Conservation (phyloP, 2,797 vertebrate species). For the Leontopithecus rosalia region DNA sequence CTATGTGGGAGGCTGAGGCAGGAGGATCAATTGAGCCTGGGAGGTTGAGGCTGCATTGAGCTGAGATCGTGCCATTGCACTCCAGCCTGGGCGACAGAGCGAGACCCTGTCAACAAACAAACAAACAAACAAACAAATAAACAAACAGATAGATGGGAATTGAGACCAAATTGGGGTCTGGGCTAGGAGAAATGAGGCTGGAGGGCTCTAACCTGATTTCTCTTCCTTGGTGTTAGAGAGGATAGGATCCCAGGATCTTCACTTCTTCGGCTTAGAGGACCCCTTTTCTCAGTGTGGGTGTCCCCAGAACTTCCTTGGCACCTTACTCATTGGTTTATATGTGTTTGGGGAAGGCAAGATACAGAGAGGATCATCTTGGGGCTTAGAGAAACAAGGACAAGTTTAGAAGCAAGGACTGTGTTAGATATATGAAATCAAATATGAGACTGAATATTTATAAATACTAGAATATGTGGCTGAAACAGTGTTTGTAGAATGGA, state of each 20-base stretch:
- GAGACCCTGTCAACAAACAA: background rate
- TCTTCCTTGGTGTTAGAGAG: conserved; percentile 42
- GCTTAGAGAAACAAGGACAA: conserved; percentile 5
- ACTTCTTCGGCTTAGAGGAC: background rate
- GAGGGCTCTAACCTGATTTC: background rate
- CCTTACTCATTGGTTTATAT: background rate
- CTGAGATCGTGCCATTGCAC: background rate
- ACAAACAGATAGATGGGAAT: background rate
- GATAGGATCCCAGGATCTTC: background rate
- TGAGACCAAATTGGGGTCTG: background rate
- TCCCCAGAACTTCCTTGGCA: background rate
- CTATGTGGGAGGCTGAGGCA: background rate
- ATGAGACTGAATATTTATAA: background rate
- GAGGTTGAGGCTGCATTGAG: background rate
- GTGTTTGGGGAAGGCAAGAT: conserved; percentile 32
- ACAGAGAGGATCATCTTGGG: background rate
- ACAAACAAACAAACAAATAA: background rate
- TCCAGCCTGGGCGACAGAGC: background rate
- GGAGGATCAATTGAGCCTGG: background rate
- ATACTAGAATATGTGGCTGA: background rate
- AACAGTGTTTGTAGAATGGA: conserved; percentile 27
- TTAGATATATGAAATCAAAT: conserved; percentile 32
- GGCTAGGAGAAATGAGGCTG: conserved; percentile 1
- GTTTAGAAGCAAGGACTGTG: conserved; percentile 6
- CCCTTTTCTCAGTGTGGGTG: background rate